Conservation (phyloP, 2,113 vertebrate genomes). For the Heptranchias perlo region DNA sequence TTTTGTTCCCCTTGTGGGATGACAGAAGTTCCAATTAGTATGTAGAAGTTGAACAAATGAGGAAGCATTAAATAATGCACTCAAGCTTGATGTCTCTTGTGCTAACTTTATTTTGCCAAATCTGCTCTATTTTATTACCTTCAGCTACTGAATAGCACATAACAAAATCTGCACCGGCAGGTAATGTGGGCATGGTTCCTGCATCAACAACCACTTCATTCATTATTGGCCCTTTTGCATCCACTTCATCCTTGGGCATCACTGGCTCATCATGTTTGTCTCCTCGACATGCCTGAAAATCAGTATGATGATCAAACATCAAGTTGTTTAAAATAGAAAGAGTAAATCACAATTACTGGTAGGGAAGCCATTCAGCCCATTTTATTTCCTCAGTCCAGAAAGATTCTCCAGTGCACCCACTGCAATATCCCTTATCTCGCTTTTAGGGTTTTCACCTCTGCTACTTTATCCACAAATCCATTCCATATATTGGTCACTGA, state of each 20-base stretch:
- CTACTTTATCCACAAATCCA: not conserved
- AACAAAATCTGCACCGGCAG: conserved; percentile 87
- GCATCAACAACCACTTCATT: conserved; percentile 74
- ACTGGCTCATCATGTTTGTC: conserved; percentile 74
- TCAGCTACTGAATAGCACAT: conserved; percentile 97
- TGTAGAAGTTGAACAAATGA: not conserved
- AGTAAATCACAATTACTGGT: not conserved
- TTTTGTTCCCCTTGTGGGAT: not conserved
- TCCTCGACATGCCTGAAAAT: conserved; percentile 79
- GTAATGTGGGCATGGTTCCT: conserved; percentile 68
- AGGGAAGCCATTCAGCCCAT: not conserved
- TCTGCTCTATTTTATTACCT: conserved; percentile 57
- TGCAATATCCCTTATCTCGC: not conserved
- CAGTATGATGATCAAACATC: not conserved
- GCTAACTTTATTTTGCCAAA: not conserved
- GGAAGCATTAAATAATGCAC: not conserved
- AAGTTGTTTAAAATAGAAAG: not conserved
- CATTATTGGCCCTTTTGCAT: not conserved
- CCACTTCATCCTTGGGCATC: conserved; percentile 53
- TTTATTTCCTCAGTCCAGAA: not conserved
- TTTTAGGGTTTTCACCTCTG: not conserved
- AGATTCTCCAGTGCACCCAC: too few relatives aligned
- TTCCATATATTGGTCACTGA: not conserved
- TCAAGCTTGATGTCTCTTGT: not conserved
- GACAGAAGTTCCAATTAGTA: not conserved